These are phyloP conservation scores for Sussaba pulchella DNA, from an alignment of 2,888 invertebrate species.

Conservation along the genomic window DNA sequence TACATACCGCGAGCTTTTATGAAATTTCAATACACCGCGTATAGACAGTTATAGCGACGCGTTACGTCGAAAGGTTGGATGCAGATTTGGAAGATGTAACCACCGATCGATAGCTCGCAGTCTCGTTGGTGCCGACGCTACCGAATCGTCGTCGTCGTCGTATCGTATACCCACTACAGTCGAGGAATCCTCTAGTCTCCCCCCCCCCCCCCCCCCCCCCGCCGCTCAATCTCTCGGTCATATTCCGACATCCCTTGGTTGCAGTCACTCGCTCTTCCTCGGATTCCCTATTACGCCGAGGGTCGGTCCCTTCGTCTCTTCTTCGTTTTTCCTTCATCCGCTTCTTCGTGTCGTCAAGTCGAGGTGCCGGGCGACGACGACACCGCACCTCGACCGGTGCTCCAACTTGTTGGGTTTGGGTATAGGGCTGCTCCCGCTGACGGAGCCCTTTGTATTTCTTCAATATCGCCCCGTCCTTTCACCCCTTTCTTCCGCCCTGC, in stretches of 20 bases:
- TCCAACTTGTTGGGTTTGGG: constrained; percentile 53
- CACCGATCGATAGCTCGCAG: constrained; percentile 62
- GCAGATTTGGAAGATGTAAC: constrained; percentile 62
- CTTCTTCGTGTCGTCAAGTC: constrained; percentile 57
- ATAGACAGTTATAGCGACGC: neutral
- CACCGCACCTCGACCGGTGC: constrained; percentile 53
- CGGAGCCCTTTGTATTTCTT: constrained; percentile 56
- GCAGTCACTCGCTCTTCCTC: constrained; percentile 84
- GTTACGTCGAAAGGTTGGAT: constrained; percentile 44
- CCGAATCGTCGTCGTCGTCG: constrained; percentile 60
- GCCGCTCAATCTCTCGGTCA: constrained; percentile 69
- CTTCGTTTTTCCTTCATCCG: constrained; percentile 70
- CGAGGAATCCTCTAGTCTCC: constrained; percentile 55
- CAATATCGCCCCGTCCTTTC: constrained; percentile 45
- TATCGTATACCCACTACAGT: constrained; percentile 58
- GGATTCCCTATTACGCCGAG: constrained; percentile 41
- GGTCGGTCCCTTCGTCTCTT: constrained; percentile 60
- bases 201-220: constrained; percentile 1
- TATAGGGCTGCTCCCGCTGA: constrained; percentile 32
- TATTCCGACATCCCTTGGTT: constrained; percentile 72
- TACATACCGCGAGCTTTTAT: neutral
- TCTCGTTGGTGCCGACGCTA: constrained; percentile 58
- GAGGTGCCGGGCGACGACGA: constrained; percentile 36
- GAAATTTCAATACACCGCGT: constrained; percentile 1
- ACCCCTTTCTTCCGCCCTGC: neutral